phyloP scores from a whole-genome alignment of 53 echinoderm and acorn worm genomes.

The Arbacia lixula region DNA sequence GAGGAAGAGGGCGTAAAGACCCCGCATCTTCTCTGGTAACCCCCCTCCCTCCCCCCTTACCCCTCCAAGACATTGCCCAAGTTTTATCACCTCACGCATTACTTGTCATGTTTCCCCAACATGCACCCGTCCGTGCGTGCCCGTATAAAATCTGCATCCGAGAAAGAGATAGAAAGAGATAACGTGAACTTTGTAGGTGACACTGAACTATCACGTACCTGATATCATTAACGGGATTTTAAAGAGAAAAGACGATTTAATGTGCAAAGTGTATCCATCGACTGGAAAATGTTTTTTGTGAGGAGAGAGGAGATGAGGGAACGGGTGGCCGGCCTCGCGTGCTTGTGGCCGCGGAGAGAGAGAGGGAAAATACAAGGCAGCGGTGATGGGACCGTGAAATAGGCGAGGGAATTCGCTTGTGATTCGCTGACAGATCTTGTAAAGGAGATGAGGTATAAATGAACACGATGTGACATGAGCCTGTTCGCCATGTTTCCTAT shows the following conservation, averaged over 20 bases:
- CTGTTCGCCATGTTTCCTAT: constrained; percentile 36
- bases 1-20: no score
- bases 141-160: no score
- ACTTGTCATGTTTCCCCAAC: no score
- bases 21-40: no score
- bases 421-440: constrained; percentile 49
- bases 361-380: constrained; percentile 22
- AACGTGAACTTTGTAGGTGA: no score
- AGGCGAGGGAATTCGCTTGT: constrained; percentile 27
- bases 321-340: constrained; percentile 27
- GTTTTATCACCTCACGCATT: no score
- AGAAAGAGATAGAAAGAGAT: no score
- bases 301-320: constrained; percentile 15
- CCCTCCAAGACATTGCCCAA: no score
- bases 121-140: no score
- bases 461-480: constrained; percentile 26
- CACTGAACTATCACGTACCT: no score
- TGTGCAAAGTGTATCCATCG: constrained; percentile 1
- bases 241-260: constrained; percentile 21
- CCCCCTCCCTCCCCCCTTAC: no score
- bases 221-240: no score
- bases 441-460: constrained; percentile 43
- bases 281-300: constrained; percentile 29
- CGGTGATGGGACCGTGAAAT: constrained; percentile 34
- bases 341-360: constrained; percentile 28